phyloP scores from a whole-genome alignment of 30 jellyfish, hydroid and myxozoan species.

The Catostylus mosaicus region DNA sequence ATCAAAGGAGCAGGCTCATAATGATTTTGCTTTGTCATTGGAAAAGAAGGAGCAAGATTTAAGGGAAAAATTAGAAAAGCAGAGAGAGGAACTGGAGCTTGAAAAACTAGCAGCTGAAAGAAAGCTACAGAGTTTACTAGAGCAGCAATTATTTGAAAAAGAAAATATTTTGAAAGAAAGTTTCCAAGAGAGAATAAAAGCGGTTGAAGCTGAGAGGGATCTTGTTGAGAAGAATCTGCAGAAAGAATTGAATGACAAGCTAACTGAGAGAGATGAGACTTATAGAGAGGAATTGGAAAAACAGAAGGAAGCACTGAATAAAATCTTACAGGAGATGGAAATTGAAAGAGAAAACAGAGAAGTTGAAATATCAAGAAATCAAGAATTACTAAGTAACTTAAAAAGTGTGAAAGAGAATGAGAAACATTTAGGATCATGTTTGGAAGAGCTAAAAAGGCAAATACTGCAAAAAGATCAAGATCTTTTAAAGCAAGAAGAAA shows the following conservation, averaged over 20 bases:
- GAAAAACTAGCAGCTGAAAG: constrained; percentile 80
- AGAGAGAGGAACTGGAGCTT: constrained; percentile 59
- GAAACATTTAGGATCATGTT: constrained; percentile 74
- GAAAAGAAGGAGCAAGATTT: constrained; percentile 79
- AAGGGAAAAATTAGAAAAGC: constrained; percentile 58
- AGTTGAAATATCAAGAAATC: constrained; percentile 64
- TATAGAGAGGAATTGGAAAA: constrained; percentile 81
- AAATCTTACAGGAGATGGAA: constrained; percentile 65
- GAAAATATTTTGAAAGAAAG: constrained; percentile 63
- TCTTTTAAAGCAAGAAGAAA: constrained; percentile 72
- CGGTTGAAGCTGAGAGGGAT: constrained; percentile 68
- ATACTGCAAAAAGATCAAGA: constrained; percentile 77
- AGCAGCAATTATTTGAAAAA: constrained; percentile 74
- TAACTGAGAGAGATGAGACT: constrained; percentile 81
- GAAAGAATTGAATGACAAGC: constrained; percentile 61
- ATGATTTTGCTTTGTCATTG: constrained; percentile 44
- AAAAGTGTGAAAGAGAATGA: constrained; percentile 89
- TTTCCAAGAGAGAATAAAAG: constrained; percentile 72
- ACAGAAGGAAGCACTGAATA: constrained; percentile 66
- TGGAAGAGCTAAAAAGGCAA: constrained; percentile 80
- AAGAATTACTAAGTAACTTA: constrained; percentile 67
- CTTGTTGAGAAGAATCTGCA: constrained; percentile 77
- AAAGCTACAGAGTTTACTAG: constrained; percentile 59
- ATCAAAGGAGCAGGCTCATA: constrained; percentile 65
- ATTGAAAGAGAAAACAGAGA: constrained; percentile 63